Conservation (phyloP, 2,888 invertebrate species). For the Melanophora roralis region DNA sequence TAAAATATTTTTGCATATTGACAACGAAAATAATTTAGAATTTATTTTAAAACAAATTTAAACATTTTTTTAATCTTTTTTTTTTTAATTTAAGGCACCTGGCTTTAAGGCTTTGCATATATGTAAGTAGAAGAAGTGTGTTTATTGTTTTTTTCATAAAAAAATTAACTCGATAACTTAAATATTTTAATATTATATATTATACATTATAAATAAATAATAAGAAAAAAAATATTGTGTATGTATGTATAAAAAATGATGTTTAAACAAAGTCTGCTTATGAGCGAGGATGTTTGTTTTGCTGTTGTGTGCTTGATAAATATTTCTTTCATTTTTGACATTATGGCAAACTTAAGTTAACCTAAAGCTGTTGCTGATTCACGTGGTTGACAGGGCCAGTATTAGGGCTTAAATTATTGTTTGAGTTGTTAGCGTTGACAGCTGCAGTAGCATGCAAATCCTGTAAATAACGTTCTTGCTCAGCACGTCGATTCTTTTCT, state of each 20-base stretch:
- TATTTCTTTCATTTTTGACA: too few species aligned
- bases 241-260: constrained; percentile 31
- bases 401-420: constrained; percentile 41
- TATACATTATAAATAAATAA: constrained; percentile 31
- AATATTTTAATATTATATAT: too few species aligned
- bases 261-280: constrained; percentile 56
- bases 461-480: constrained; percentile 71
- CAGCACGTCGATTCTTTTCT: constrained; percentile 75
- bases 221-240: constrained; percentile 9
- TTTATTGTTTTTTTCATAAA: constrained; percentile 5
- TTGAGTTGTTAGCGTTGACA: constrained; percentile 40
- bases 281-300: constrained; percentile 53
- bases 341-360: not conserved
- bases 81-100: constrained; percentile 38
- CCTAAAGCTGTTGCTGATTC: constrained; percentile 56
- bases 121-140: too few species aligned
- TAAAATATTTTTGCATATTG: not conserved
- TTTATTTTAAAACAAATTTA: constrained; percentile 14
- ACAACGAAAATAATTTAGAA: constrained; percentile 4
- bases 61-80: not conserved
- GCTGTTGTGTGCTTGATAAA: too few species aligned
- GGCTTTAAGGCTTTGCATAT: constrained; percentile 31
- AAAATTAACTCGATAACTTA: not conserved
- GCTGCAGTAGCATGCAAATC: constrained; percentile 65
- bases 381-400: constrained; percentile 23